Percentiles rank a stretch among this genome's conserved stretches.
Conservation (phyloP, 2,888 invertebrate genomes). For the Heliconius hortense region DNA sequence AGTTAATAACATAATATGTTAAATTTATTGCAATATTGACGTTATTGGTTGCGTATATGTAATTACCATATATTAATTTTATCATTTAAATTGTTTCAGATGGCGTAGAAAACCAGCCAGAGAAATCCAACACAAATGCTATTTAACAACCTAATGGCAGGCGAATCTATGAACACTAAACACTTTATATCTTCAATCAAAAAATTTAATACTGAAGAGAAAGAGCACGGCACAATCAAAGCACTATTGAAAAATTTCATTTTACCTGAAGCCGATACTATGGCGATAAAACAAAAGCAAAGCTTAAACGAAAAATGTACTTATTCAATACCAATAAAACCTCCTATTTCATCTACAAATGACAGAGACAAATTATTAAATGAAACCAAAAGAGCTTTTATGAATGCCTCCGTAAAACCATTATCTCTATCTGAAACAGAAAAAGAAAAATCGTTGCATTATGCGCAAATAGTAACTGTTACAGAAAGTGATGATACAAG, state of each 20-base stretch:
- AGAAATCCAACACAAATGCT: conserved; percentile 67
- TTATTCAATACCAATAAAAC: conserved; percentile 67
- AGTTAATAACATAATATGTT: no score
- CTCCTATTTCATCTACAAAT: conserved; percentile 55
- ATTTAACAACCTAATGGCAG: conserved; percentile 72
- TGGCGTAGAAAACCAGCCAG: conserved; percentile 70
- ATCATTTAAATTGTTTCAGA: conserved; percentile 66
- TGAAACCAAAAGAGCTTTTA: conserved; percentile 69
- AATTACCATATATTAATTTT: conserved; percentile 41
- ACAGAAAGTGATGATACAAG: conserved; percentile 72
- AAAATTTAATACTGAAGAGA: conserved; percentile 61
- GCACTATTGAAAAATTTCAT: conserved; percentile 71
- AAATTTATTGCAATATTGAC: conserved; percentile 19
- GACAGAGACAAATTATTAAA: conserved; percentile 65
- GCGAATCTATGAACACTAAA: conserved; percentile 64
- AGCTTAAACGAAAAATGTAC: conserved; percentile 63
- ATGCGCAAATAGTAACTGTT: conserved; percentile 71
- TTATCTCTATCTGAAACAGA: conserved; percentile 44
- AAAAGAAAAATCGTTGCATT: conserved; percentile 61
- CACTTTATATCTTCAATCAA: conserved; percentile 68
- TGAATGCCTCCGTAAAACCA: conserved; percentile 64
- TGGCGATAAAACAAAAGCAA: conserved; percentile 75
- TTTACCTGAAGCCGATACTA: conserved; percentile 63
- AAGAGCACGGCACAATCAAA: conserved; percentile 69
- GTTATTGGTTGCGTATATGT: conserved; percentile 18